Percentiles rank a stretch among this genome's conserved stretches.
Evolutionary conservation across 2,888 invertebrate genomes (phyloP).

Genomic region (Epicampocera succincta): DNA sequence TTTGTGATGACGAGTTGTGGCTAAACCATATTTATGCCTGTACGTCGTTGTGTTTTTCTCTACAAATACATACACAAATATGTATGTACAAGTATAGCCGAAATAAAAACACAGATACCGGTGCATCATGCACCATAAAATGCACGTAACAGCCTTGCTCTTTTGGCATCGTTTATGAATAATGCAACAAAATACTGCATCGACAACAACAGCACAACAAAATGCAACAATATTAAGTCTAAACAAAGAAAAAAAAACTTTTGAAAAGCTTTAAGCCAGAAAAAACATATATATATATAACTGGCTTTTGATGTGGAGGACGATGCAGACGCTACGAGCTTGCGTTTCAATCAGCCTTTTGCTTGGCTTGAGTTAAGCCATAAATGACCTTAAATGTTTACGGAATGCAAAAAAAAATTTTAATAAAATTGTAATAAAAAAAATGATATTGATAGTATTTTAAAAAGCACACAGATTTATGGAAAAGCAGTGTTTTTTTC

Average conservation of each 20-base stretch:
- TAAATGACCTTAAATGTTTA: constrained; percentile 56
- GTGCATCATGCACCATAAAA: background rate
- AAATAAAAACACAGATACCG: too few species aligned
- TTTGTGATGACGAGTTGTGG: constrained; percentile 65
- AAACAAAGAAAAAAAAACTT: constrained; percentile 23
- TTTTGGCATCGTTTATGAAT: constrained; percentile 67
- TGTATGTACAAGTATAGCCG: background rate
- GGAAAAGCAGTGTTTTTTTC: too few species aligned
- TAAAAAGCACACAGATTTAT: too few species aligned
- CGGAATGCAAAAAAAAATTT: constrained; percentile 34
- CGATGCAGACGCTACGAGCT: constrained; percentile 46
- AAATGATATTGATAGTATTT: constrained; percentile 6
- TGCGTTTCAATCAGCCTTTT: constrained; percentile 7
- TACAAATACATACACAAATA: background rate
- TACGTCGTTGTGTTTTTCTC: background rate
- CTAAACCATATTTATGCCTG: constrained; percentile 57
- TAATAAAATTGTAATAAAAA: constrained; percentile 14
- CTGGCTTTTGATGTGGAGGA: constrained; percentile 52
- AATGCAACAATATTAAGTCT: constrained; percentile 50
- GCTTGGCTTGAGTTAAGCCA: constrained; percentile 10
- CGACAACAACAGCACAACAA: too few species aligned
- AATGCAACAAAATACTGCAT: constrained; percentile 58
- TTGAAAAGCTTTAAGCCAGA: constrained; percentile 57
- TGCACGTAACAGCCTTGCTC: constrained; percentile 59
- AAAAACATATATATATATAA: constrained; percentile 52